A percentile compares a stretch with the other conserved stretches of the same genome.
phyloP scores from a whole-genome alignment of 1,140 invertebrate species.

The Ruditapes philippinarum region DNA sequence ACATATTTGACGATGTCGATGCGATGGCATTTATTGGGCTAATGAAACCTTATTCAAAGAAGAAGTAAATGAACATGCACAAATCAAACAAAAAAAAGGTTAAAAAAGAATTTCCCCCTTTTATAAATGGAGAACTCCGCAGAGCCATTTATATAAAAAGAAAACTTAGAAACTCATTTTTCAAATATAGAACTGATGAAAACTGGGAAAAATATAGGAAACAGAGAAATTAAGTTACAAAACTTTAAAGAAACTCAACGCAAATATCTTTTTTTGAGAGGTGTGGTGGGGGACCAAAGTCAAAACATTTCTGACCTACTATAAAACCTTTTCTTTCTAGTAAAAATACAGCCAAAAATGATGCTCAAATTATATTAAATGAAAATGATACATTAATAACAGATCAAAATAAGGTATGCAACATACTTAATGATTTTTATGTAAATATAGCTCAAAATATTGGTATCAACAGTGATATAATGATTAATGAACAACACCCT shows the following conservation, averaged over 20 bases:
- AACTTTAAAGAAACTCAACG: not conserved
- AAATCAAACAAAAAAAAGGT: not conserved
- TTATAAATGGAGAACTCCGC: not conserved
- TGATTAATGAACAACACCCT: not conserved
- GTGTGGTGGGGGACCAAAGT: constrained; percentile 35
- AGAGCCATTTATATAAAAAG: not conserved
- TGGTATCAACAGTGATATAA: not conserved
- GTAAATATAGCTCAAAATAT: constrained; percentile 2
- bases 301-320: constrained; percentile 36
- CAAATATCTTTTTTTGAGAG: constrained; percentile 18
- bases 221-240: not conserved
- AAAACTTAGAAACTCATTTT: not conserved
- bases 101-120: not conserved
- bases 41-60: not conserved
- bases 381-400: not conserved
- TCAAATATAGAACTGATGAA: not conserved
- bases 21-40: not conserved
- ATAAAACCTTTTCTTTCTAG: constrained; percentile 26
- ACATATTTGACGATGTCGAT: constrained; percentile 10
- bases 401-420: not conserved
- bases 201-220: constrained; percentile 10
- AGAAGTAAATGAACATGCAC: constrained; percentile 6
- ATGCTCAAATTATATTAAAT: not conserved
- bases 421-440: not conserved
- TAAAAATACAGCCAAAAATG: not conserved